Evolutionary conservation across 2,113 vertebrate genomes (phyloP).

Genomic region (Lanius ludovicianus): DNA sequence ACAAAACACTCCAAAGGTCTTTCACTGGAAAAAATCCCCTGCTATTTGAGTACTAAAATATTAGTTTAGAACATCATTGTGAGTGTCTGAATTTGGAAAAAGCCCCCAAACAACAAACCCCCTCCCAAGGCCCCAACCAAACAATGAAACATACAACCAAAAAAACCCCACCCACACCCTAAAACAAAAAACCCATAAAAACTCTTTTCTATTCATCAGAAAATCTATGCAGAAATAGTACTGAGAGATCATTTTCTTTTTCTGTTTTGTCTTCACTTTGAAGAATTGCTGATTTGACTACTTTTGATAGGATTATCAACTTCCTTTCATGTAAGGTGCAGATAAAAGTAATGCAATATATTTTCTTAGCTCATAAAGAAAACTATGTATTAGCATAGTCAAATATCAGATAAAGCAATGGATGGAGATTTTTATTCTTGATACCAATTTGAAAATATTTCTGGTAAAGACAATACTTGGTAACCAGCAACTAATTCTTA

Average conservation of each 20-base stretch:
- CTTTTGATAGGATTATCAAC: neutral
- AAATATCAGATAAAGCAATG: neutral
- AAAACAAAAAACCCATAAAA: accelerated
- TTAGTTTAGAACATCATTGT: neutral
- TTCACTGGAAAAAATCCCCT: neutral
- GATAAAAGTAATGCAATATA: neutral
- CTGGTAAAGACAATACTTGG: neutral
- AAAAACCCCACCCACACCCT: accelerated
- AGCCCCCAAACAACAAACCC: neutral
- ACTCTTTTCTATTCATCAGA: neutral
- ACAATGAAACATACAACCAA: neutral
- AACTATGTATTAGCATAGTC: neutral
- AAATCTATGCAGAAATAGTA: neutral
- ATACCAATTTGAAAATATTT: neutral
- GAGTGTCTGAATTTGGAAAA: neutral
- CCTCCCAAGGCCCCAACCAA: accelerated
- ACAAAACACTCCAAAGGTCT: neutral
- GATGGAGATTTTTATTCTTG: neutral
- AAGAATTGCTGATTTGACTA: neutral
- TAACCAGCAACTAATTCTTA: neutral
- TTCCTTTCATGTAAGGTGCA: neutral
- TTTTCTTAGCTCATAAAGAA: neutral
- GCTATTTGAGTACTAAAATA: neutral
- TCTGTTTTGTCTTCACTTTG: neutral
- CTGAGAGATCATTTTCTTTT: accelerated